phyloP scores from a whole-genome alignment of 2,888 invertebrate genomes.

The Synanthedon tipuliformis region DNA sequence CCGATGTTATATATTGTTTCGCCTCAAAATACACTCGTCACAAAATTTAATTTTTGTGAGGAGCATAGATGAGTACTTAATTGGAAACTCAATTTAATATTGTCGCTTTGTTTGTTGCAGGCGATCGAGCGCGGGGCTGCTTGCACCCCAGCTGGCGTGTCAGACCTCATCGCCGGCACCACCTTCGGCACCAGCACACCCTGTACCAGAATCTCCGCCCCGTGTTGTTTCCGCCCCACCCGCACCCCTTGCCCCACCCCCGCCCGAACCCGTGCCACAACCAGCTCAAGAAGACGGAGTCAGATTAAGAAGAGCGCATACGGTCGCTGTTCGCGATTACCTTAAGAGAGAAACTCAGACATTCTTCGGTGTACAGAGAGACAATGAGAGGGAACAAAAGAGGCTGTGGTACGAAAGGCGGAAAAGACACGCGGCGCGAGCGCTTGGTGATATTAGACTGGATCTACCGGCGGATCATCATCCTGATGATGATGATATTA shows the following conservation, averaged over 20 bases:
- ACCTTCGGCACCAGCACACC: constrained; percentile 44
- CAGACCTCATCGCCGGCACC: constrained; percentile 41
- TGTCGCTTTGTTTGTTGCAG: constrained; percentile 35
- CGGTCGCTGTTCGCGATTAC: constrained; percentile 69
- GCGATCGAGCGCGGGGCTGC: constrained; percentile 57
- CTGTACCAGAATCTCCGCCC: constrained; percentile 25
- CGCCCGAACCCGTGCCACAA: constrained; percentile 45
- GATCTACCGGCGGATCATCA: constrained; percentile 72
- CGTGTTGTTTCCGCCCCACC: constrained; percentile 43
- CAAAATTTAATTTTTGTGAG: too few relatives aligned
- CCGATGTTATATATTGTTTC: too few relatives aligned
- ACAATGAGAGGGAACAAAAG: constrained; percentile 78
- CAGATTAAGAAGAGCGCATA: constrained; percentile 53
- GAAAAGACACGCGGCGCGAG: constrained; percentile 81
- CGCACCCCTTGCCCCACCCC: constrained; percentile 21
- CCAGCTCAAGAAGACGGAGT: constrained; percentile 56
- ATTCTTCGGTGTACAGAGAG: constrained; percentile 87
- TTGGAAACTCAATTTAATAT: background rate
- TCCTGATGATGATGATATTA: constrained; percentile 71
- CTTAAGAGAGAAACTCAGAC: constrained; percentile 84
- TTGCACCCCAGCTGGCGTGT: constrained; percentile 57
- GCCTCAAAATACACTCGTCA: too few relatives aligned
- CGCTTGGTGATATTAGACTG: constrained; percentile 70
- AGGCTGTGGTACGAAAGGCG: constrained; percentile 84
- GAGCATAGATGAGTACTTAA: background rate